phyloP scores from a whole-genome alignment of 1,140 invertebrate species.

The Bombus superbus region DNA sequence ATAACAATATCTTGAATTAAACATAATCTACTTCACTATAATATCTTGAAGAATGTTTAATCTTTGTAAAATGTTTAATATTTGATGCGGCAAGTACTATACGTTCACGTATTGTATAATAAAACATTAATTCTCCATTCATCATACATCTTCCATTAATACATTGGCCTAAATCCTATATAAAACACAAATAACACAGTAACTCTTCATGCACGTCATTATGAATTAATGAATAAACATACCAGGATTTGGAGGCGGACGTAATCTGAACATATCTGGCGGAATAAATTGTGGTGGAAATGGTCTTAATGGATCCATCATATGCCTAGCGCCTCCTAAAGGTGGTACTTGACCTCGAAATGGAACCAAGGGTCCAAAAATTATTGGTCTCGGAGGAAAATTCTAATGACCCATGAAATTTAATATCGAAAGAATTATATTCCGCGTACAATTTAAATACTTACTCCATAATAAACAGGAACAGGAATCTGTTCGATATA shows the following conservation, averaged over 20 bases:
- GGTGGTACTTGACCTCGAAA: conserved; percentile 63
- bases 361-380: conserved; percentile 63
- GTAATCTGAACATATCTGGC: conserved; percentile 57
- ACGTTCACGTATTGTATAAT: not conserved
- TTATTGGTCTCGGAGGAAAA: conserved; percentile 62
- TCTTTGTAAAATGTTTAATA: not conserved
- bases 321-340: conserved; percentile 45
- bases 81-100: not conserved
- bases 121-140: conserved; percentile 1
- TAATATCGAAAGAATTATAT: conserved; percentile 1
- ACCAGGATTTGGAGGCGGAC: conserved; percentile 57
- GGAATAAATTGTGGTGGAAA: conserved; percentile 65
- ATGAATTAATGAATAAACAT: conserved; percentile 30
- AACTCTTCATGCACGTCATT: not conserved
- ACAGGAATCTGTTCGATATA: conserved; percentile 62
- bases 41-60: not conserved
- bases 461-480: conserved; percentile 67
- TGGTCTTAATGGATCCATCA: conserved; percentile 58
- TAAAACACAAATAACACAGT: not conserved
- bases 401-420: conserved; percentile 47
- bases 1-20: not conserved
- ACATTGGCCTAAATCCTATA: conserved; percentile 58
- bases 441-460: conserved; percentile 11
- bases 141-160: conserved; percentile 13
- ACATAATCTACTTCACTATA: not conserved